Evolutionary conservation across 2,888 invertebrate species (phyloP).

Genomic region (Eupithecia pulchellata): DNA sequence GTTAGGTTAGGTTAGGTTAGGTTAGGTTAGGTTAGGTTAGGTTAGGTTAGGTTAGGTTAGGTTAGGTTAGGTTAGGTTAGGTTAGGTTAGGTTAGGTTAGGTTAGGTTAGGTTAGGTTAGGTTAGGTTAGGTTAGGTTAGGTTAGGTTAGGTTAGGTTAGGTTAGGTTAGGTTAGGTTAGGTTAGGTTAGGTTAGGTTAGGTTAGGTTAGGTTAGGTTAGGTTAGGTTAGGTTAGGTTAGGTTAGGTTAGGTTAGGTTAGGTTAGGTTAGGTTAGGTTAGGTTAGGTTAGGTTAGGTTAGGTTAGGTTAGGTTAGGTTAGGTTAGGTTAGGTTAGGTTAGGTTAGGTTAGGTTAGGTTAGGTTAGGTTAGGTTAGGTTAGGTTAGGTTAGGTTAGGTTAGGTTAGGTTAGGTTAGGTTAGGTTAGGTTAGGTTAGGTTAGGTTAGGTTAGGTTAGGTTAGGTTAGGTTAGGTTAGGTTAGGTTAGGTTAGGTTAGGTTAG

Average conservation of each 20-base stretch:
- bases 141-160: constrained; percentile 28
- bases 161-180: constrained; percentile 30
- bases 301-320: constrained; percentile 26
- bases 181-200: constrained; percentile 28
- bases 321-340: constrained; percentile 32
- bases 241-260: constrained; percentile 28
- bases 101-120: constrained; percentile 32
- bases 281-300: constrained; percentile 26
- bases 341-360: constrained; percentile 30
- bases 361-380: constrained; percentile 25
- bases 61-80: constrained; percentile 28
- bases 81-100: constrained; percentile 29
- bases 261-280: constrained; percentile 23
- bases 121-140: constrained; percentile 30
- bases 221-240: constrained; percentile 20
- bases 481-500: too few relatives aligned
- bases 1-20: constrained; percentile 33
- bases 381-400: constrained; percentile 11
- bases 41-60: constrained; percentile 32
- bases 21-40: constrained; percentile 26
- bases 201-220: constrained; percentile 32
- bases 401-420: constrained; percentile 20
- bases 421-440: constrained; percentile 29
- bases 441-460: constrained; percentile 34
- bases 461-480: constrained; percentile 28